phyloP scores from a whole-genome alignment of 2,797 vertebrate genomes.

The Mormyrops boulengeri region DNA sequence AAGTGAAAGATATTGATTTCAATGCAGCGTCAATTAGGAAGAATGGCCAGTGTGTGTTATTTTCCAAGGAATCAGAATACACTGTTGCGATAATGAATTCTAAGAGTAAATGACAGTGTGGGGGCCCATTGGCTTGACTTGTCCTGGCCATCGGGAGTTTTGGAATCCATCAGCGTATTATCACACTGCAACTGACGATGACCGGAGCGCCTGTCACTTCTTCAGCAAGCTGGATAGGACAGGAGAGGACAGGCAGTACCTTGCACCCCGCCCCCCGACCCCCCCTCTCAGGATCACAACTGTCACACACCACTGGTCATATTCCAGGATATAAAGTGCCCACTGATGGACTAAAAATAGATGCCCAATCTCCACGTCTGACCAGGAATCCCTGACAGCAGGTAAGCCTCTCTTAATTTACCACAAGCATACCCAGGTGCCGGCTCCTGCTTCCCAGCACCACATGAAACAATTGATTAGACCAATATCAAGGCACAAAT shows the following conservation, averaged over 20 bases:
- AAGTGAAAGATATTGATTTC: background rate
- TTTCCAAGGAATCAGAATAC: background rate
- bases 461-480: background rate
- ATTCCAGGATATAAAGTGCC: constrained; percentile 2
- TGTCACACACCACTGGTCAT: constrained; percentile 13
- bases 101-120: background rate
- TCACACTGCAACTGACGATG: background rate
- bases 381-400: background rate
- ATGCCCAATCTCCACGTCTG: background rate
- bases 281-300: background rate
- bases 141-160: background rate
- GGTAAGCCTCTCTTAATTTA: background rate
- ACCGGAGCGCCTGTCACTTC: background rate
- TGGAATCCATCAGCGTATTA: background rate
- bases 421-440: background rate
- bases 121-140: background rate
- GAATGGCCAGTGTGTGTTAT: background rate
- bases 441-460: background rate
- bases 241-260: background rate
- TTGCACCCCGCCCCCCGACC: background rate
- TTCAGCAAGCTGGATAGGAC: background rate
- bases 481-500: background rate
- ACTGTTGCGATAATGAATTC: background rate
- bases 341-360: constrained; percentile 13
- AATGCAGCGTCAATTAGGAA: background rate